Evolutionary conservation across 2,797 vertebrate genomes (phyloP), one percentile per base, ranked within the genome.

Genomic region (Characodon lateralis): DNA sequence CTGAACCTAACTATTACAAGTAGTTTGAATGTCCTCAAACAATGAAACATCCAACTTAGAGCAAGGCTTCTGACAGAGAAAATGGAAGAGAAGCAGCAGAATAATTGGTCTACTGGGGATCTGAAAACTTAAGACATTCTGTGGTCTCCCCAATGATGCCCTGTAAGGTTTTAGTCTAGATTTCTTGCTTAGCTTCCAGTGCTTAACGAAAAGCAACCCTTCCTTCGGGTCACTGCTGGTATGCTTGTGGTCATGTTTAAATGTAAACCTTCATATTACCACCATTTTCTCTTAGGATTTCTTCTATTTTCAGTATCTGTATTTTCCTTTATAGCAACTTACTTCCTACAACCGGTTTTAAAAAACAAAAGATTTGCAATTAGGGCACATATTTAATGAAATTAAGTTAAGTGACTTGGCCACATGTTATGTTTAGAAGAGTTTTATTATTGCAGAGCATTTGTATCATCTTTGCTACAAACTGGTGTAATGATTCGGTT

Each of bases 121-220:
- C 35, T 35, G 35, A 35, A 35, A 35, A 35, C 35, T 35, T 35
- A 35, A 35, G 35, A 35, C 35, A 35, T 35, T 43, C 26, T 43
- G 31, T 3, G 26, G n/a, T 66, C 51, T 76, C 74, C 65, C 51
- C 51, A 68, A 66, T 26, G 65, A 69, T 43, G 74, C 13, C n/a
- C 31, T 76, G 35, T 13, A 70, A 51, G 48, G 46, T 61, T 74
- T 50, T 3, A 20, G 10, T 65, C 26, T 26, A 70, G 14, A 70
- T 16, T 31, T 22, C 24, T 28, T 26, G 13, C 13, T 39, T 46
- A 14, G 24, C 9, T 59, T 59, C 26, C 41, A 14, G 41, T 20
- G 41, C 56, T 46, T 46, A 26, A 26, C 26, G 24, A 28, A 73
- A 73, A 73, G 3, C 3, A 61, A 48, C 41, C 2, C 26, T 14